A percentile compares a stretch with the other conserved stretches of the same genome.
These are phyloP conservation scores for Tachysurus vachellii DNA, from an alignment of 2,113 vertebrate species.

Conservation along the genomic window DNA sequence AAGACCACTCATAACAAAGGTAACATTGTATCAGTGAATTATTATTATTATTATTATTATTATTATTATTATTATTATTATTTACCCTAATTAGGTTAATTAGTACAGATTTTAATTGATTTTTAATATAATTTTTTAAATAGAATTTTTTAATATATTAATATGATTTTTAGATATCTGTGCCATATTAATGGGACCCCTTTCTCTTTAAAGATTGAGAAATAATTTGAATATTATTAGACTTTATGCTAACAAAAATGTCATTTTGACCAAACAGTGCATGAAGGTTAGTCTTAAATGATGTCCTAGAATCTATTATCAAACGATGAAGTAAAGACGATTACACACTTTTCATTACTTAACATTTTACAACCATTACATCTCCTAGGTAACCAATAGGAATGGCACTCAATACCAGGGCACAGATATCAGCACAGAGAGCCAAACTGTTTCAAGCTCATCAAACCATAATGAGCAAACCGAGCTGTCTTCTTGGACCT, in stretches of 20 bases:
- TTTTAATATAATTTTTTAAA: too few relatives aligned
- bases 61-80: too few relatives aligned
- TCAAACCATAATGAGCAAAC: background rate
- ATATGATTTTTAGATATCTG: too few relatives aligned
- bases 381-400: constrained; percentile 51
- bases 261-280: background rate
- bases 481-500: background rate
- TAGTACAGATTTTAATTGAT: background rate
- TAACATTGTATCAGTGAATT: constrained; percentile 55
- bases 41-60: background rate
- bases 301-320: background rate
- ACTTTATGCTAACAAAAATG: background rate
- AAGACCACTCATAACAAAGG: constrained; percentile 81
- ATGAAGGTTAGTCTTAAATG: background rate
- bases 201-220: background rate
- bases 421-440: constrained; percentile 45
- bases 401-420: constrained; percentile 11
- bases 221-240: background rate
- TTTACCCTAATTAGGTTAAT: background rate
- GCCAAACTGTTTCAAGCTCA: constrained; percentile 27
- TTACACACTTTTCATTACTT: background rate
- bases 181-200: background rate
- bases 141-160: too few relatives aligned
- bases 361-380: constrained; percentile 3
- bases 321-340: background rate